A percentile compares a stretch with the other conserved stretches of the same genome.
Conservation (phyloP, 2,797 vertebrate species). For the Trachops cirrhosus region DNA sequence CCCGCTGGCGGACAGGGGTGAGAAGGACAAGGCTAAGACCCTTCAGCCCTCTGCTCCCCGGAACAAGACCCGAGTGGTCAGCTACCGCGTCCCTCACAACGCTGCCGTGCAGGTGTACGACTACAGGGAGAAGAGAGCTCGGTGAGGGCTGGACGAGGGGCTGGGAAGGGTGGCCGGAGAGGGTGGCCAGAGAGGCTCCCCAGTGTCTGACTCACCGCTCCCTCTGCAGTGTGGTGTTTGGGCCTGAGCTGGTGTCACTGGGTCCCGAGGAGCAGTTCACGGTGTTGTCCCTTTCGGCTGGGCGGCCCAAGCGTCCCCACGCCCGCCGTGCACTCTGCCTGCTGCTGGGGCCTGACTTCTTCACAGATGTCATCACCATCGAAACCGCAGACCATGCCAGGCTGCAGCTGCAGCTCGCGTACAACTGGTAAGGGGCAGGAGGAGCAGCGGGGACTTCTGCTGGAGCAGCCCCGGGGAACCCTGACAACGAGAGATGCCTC, state of each 20-base stretch:
- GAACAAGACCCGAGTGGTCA: conserved; percentile 85
- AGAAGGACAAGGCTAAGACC: rapidly evolving
- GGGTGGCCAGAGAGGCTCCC: rapidly evolving
- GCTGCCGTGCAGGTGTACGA: conserved; percentile 94
- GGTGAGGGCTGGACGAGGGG: conserved; percentile 77
- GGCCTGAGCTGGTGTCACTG: conserved; percentile 92
- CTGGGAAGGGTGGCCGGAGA: rapidly evolving
- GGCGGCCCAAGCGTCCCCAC: conserved; percentile 90
- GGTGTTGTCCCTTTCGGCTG: conserved; percentile 90
- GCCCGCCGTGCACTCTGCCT: conserved; percentile 91
- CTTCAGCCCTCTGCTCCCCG: conserved; percentile 22
- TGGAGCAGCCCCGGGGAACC: not conserved
- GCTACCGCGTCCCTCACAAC: conserved; percentile 92
- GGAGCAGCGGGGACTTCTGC: rapidly evolving
- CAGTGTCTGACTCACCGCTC: rapidly evolving
- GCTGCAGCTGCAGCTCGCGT: conserved; percentile 93
- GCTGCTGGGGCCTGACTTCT: conserved; percentile 94
- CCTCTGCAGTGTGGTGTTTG: conserved; percentile 89
- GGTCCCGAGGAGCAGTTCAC: conserved; percentile 95
- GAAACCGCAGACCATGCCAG: conserved; percentile 94
- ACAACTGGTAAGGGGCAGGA: conserved; percentile 88
- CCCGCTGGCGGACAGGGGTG: conserved; percentile 84
- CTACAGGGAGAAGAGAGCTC: conserved; percentile 91
- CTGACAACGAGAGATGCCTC: not conserved
- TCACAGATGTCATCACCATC: conserved; percentile 92